phyloP scores from a whole-genome alignment of 2,113 vertebrate genomes.

The Anguilla japonica region DNA sequence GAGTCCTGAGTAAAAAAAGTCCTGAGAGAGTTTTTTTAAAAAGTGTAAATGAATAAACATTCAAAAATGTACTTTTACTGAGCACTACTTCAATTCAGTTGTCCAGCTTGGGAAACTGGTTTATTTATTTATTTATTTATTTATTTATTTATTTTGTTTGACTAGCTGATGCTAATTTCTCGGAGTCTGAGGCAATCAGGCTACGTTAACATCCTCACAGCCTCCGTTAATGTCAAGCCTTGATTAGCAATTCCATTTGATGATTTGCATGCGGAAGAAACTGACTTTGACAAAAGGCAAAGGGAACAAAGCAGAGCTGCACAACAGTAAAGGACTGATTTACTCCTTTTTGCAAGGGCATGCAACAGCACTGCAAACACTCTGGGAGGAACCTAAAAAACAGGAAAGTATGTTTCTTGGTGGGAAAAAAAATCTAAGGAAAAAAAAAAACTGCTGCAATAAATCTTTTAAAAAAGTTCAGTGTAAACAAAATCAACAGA shows the following conservation, averaged over 20 bases:
- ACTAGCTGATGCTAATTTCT: constrained; percentile 9
- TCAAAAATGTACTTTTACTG: neutral
- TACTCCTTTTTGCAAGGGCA: neutral
- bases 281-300: neutral
- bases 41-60: too few relatives aligned
- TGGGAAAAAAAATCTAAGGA: neutral
- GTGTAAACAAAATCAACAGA: constrained; percentile 13
- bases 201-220: too few relatives aligned
- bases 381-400: neutral
- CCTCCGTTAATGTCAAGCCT: neutral
- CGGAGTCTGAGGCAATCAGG: neutral
- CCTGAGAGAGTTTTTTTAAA: neutral
- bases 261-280: neutral
- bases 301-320: neutral
- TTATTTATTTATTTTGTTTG: neutral
- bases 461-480: constrained; percentile 9
- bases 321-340: neutral
- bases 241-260: neutral
- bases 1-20: neutral
- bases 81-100: neutral
- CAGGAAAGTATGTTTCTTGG: neutral
- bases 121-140: neutral
- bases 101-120: neutral
- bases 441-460: constrained; percentile 10
- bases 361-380: neutral